Base-by-base conservation (phyloP, 2,797 vertebrate genomes). In the Notoglanidium macrostoma region DNA sequence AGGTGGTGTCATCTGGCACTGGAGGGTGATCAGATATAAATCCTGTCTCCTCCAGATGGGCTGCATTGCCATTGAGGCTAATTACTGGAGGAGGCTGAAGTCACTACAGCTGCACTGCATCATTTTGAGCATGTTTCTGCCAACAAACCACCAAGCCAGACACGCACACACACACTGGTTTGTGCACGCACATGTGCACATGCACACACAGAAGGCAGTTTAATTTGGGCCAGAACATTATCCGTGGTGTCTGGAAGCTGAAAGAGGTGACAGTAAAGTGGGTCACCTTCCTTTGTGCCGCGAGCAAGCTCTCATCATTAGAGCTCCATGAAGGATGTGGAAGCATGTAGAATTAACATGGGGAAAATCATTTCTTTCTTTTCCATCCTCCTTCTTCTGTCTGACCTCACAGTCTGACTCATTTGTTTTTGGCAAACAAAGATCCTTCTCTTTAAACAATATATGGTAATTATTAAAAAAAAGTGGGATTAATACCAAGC, bases 231-330 rank as follows among this genome's bases (percentile, higher is more conserved):
- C 89, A 90, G 85, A 88, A 84, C 84, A 86, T 89, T 80, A 84
- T 90, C 61, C 3, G 73, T 88, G 89, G 82, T 51, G 55, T 81
- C 67, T 44, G 86, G 55, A 51, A 85, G 78, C 86, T 84, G 86
- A 92, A 85, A 89, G 72, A 77, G 86, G 67, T 76, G 83, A 85
- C 86, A 92, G 87, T 92, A 92, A 94, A 94, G 61, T 93, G 90
- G 93, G 93, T 94, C 93, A 94, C 91, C 92, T 90, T 92, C 88
- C 85, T 90, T 88, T 92, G 92, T 93, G 87, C 86, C 86, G 15
- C 21, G 26, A 54, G 67, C 79, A 70, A 21, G 84, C 86, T 82
- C 90, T 91, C 87, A 90, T 92, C 89, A 90, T 93, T 92, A 92
- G 86, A 89, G 90, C 86, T 46, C 21, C 67, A 83, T 35, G 51